Evolutionary conservation across 2,797 vertebrate species (phyloP).

Genomic region (Poeciliopsis turneri): DNA sequence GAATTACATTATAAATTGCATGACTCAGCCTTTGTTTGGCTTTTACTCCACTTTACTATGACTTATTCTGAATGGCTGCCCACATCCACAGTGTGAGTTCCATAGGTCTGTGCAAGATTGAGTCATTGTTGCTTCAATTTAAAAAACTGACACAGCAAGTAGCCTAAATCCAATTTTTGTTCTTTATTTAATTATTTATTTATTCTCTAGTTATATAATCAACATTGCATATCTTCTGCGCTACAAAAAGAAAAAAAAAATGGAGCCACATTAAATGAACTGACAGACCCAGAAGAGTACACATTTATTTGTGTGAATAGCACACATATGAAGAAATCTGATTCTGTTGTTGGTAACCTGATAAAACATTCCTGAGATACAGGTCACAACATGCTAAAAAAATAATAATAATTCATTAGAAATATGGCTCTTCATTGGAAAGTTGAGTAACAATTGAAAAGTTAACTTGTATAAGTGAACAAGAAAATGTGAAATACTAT

Average conservation of each 20-base stretch:
- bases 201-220: conserved; percentile 27
- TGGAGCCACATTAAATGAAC: background rate
- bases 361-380: background rate
- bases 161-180: conserved; percentile 38
- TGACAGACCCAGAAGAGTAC: background rate
- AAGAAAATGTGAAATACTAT: background rate
- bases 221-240: conserved; percentile 4
- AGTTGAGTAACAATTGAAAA: background rate
- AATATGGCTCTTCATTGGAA: background rate
- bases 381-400: background rate
- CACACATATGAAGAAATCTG: background rate
- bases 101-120: conserved; percentile 34
- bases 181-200: conserved; percentile 5
- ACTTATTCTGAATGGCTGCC: conserved; percentile 60
- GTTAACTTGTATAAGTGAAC: background rate
- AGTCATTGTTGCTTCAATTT: conserved; percentile 51
- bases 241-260: conserved; percentile 11
- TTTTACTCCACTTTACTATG: conserved; percentile 55
- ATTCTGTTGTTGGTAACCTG: background rate
- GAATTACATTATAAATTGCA: conserved; percentile 36
- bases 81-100: conserved; percentile 40
- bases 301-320: background rate
- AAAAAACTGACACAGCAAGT: conserved; percentile 43
- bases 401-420: background rate
- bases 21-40: conserved; percentile 66